Conservation (phyloP, 2,113 vertebrate genomes). For the Phaethon lepturus region DNA sequence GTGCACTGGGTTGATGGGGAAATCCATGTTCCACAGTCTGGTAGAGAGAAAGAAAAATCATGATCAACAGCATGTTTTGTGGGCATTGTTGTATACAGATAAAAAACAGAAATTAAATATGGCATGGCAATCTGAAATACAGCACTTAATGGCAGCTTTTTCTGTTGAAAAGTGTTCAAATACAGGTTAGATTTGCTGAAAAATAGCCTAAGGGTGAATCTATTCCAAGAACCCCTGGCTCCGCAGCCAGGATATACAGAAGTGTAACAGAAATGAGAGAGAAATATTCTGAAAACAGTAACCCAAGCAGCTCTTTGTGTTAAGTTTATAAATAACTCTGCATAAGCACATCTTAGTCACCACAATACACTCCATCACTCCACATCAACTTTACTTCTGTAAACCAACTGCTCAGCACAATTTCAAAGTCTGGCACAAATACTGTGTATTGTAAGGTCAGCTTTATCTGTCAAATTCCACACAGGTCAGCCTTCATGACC, state of each 20-base stretch:
- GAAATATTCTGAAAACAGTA: not conserved
- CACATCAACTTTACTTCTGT: not conserved
- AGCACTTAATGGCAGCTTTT: not conserved
- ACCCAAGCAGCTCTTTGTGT: not conserved
- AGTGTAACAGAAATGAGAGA: not conserved
- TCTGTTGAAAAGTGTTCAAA: not conserved
- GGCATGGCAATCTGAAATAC: not conserved
- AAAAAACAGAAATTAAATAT: not conserved
- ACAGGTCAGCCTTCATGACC: not conserved
- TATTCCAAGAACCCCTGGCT: not conserved
- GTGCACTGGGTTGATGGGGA: conserved; percentile 96
- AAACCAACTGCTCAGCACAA: conserved; percentile 23
- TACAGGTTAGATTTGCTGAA: not conserved
- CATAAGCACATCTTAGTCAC: not conserved
- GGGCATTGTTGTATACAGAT: not conserved
- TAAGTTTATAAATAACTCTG: conserved; percentile 3
- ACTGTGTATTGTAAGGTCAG: not conserved
- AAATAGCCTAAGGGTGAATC: not conserved
- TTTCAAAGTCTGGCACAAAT: not conserved
- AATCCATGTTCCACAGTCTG: conserved; percentile 99
- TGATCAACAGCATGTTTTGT: not conserved
- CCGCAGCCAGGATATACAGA: not conserved
- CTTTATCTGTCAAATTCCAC: conserved; percentile 28
- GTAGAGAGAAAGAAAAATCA: conserved; percentile 19
- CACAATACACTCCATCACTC: not conserved